Conservation (phyloP, 2,113 vertebrate species). For the Datnioides undecimradiatus region DNA sequence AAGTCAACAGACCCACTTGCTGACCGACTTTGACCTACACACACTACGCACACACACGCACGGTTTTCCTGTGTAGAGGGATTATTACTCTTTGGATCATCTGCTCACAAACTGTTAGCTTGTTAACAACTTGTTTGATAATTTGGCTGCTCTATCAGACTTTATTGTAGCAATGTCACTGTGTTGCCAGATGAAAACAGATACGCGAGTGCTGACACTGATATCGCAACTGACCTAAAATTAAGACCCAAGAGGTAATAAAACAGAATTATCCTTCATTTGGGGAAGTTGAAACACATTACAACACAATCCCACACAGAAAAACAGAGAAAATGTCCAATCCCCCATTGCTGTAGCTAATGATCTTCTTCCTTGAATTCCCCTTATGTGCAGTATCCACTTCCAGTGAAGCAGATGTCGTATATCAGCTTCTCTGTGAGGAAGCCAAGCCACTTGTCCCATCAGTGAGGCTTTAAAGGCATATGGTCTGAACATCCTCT, state of each 20-base stretch:
- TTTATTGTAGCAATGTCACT: not conserved
- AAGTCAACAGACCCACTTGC: not conserved
- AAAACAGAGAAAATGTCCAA: constrained; percentile 25
- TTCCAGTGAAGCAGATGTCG: constrained; percentile 79
- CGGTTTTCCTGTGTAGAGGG: not conserved
- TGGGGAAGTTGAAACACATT: not conserved
- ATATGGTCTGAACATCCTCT: constrained; percentile 62
- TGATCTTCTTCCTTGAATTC: constrained; percentile 37
- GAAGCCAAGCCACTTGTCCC: constrained; percentile 65
- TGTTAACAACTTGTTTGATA: not conserved
- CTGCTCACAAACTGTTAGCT: not conserved
- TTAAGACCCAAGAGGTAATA: constrained; percentile 1
- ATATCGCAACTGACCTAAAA: constrained; percentile 16
- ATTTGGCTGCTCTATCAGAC: not conserved
- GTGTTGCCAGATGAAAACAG: not conserved
- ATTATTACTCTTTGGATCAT: not conserved
- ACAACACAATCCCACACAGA: not conserved
- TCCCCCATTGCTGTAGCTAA: constrained; percentile 25
- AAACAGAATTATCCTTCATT: constrained; percentile 21
- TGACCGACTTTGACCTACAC: not conserved
- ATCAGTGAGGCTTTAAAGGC: constrained; percentile 48
- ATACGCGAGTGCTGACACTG: not conserved
- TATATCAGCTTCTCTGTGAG: constrained; percentile 61
- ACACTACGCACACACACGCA: not conserved
- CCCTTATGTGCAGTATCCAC: constrained; percentile 52